Evolutionary conservation across 92 coral and sea anemone species (phyloP), one percentile per base, ranked within the genome.

Genomic region (Pocillopora grandis): DNA sequence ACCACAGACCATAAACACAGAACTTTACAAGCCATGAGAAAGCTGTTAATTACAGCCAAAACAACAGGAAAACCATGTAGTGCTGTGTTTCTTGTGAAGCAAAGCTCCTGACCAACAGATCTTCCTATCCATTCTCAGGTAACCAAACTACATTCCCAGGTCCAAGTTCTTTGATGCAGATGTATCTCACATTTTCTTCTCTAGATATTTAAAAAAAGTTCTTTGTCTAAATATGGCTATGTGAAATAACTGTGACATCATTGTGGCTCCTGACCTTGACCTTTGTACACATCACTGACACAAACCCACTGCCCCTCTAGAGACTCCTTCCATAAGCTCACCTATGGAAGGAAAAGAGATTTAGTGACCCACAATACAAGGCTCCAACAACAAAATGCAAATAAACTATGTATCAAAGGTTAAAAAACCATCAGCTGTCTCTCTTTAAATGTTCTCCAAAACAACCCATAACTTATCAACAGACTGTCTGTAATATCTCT

Each of bases 261-360:
- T 10, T 83, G 87, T 9, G 93, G 89, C 66, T 96, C 98, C 76
- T 96, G 98, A 13, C 97, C 99, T 78, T 91, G 98, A 19, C 99
- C 99, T 88, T 94, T 96, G 85, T 96, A 90, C 11, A 96, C 98
- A 72, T 96, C 99, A 67, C 95, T 96, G 58, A 96, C 98, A 89
- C 99, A 96, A 70, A 96, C 94, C 99, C 99, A 96, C 78, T 91
- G 95, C 3, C 98, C 99, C 61, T 96, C 99, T 14, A 94, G 78
- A 1, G 99, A 94, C 65, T 96, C 99, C 80, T 95, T 95, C 99
- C 99, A 96, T 84, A 96, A 78, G 83, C 98, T 96, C 27, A 96
- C 99, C 99, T 96, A 76, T 23, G 66, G 57, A 19, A 75, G 72
- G 57, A 49, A 33, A 13, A 58, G 52, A 19, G 10, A n/a, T 35